Conservation (phyloP, 2,797 vertebrate genomes). For the Squalus acanthias region DNA sequence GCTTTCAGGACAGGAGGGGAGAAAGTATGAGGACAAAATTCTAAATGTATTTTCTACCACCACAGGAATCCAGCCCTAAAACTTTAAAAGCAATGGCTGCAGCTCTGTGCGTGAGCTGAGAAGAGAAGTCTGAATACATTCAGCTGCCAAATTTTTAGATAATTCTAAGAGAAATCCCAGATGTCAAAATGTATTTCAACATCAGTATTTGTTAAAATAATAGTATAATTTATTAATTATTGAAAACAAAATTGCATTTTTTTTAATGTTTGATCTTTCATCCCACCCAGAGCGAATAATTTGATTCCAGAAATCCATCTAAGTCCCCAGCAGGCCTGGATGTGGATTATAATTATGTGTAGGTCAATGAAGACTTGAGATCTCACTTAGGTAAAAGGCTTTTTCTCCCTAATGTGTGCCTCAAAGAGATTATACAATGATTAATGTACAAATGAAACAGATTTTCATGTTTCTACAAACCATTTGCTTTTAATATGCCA, state of each 20-base stretch:
- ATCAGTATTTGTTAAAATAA: constrained; percentile 27
- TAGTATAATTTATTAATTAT: constrained; percentile 23
- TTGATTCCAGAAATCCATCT: constrained; percentile 25
- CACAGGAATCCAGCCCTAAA: neutral
- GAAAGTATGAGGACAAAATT: neutral
- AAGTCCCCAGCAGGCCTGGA: constrained; percentile 16
- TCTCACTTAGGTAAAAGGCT: constrained; percentile 37
- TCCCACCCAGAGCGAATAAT: constrained; percentile 25
- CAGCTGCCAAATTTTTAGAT: neutral
- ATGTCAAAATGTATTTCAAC: neutral
- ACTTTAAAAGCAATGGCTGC: neutral
- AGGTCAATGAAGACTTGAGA: constrained; percentile 37
- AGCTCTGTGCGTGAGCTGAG: neutral
- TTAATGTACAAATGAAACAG: constrained; percentile 36
- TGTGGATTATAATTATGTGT: constrained; percentile 36
- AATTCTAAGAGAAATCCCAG: neutral
- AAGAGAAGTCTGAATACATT: too few relatives aligned
- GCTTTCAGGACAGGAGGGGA: neutral
- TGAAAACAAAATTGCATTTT: constrained; percentile 19
- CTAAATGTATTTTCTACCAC: neutral
- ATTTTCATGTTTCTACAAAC: constrained; percentile 33
- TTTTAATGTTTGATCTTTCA: constrained; percentile 1
- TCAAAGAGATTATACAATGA: constrained; percentile 38
- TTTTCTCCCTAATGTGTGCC: constrained; percentile 37
- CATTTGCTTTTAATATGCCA: constrained; percentile 31